These are phyloP conservation scores for Poecilia latipinna DNA, from an alignment of 2,113 vertebrate species.

Conservation along the genomic window DNA sequence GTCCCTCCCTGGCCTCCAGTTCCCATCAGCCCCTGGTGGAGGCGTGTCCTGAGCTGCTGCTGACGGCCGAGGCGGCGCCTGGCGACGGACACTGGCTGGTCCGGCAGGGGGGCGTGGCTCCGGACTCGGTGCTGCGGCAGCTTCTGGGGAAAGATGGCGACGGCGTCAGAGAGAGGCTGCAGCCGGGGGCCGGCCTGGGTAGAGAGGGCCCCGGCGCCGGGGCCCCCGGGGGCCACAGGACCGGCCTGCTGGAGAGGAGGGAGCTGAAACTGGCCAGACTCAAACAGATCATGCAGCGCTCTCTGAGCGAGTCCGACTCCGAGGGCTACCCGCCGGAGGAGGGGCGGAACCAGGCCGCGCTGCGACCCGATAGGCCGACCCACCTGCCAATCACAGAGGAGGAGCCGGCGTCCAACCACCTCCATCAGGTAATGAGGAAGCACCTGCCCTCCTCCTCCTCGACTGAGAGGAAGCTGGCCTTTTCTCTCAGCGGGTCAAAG, in stretches of 20 bases:
- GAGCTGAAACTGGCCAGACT: slow-evolving; percentile 91
- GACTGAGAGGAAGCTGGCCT: slow-evolving; percentile 86
- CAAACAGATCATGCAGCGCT: slow-evolving; percentile 93
- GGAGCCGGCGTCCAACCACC: slow-evolving; percentile 79
- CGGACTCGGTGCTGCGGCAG: slow-evolving; percentile 88
- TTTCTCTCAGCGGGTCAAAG: slow-evolving; percentile 85
- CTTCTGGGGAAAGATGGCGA: slow-evolving; percentile 89
- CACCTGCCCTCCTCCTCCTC: slow-evolving; percentile 72
- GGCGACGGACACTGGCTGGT: slow-evolving; percentile 77
- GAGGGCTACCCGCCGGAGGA: slow-evolving; percentile 89
- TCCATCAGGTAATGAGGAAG: slow-evolving; percentile 86
- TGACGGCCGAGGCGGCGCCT: slow-evolving; percentile 76
- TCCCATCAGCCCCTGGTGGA: slow-evolving; percentile 85
- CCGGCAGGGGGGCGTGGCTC: slow-evolving; percentile 87
- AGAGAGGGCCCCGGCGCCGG: slow-evolving; percentile 66
- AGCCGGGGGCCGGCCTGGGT: slow-evolving; percentile 58
- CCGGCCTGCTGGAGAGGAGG: slow-evolving; percentile 84
- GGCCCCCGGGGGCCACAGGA: slow-evolving; percentile 55
- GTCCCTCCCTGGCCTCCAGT: slow-evolving; percentile 78
- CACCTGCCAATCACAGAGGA: slow-evolving; percentile 89
- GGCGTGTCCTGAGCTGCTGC: slow-evolving; percentile 84
- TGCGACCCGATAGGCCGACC: slow-evolving; percentile 83
- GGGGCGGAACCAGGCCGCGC: slow-evolving; percentile 74
- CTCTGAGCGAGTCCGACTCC: slow-evolving; percentile 91
- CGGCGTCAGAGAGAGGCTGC: slow-evolving; percentile 85